These are phyloP conservation scores for Pygmarrhopalites habei DNA, from an alignment of 1,140 invertebrate genomes.

Conservation along the genomic window DNA sequence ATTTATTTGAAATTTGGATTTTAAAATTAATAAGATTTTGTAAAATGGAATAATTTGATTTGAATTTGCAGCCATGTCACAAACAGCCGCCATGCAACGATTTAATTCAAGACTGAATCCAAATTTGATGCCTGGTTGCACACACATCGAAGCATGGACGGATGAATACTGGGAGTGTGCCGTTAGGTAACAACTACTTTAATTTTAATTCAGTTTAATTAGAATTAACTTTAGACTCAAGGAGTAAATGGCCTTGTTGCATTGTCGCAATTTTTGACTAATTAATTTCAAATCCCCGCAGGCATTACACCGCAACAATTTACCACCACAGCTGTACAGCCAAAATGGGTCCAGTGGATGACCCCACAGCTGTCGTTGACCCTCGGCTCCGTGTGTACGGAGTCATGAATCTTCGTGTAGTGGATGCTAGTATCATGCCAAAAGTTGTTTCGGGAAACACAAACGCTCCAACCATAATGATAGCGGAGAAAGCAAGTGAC, in stretches of 20 bases:
- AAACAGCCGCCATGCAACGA: conserved; percentile 41
- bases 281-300: too few relatives aligned
- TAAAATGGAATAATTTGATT: conserved; percentile 52
- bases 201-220: too few relatives aligned
- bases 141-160: conserved; percentile 49
- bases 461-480: conserved; percentile 43
- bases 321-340: conserved; percentile 43
- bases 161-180: conserved; percentile 49
- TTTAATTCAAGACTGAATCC: conserved; percentile 51
- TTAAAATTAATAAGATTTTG: conserved; percentile 54
- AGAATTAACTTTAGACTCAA: too few relatives aligned
- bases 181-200: conserved; percentile 38
- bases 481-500: conserved; percentile 43
- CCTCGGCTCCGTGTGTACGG: conserved; percentile 45
- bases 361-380: conserved; percentile 39
- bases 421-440: conserved; percentile 49
- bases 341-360: conserved; percentile 33
- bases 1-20: too few relatives aligned
- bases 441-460: conserved; percentile 48
- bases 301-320: conserved; percentile 36
- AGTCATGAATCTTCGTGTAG: conserved; percentile 45
- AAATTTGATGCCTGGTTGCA: conserved; percentile 54
- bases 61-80: too few relatives aligned
- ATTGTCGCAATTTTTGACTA: too few relatives aligned
- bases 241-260: too few relatives aligned